These are phyloP conservation scores for Ichneumoninae sp. DNA, from an alignment of 2,888 invertebrate genomes.

Conservation along the genomic window DNA sequence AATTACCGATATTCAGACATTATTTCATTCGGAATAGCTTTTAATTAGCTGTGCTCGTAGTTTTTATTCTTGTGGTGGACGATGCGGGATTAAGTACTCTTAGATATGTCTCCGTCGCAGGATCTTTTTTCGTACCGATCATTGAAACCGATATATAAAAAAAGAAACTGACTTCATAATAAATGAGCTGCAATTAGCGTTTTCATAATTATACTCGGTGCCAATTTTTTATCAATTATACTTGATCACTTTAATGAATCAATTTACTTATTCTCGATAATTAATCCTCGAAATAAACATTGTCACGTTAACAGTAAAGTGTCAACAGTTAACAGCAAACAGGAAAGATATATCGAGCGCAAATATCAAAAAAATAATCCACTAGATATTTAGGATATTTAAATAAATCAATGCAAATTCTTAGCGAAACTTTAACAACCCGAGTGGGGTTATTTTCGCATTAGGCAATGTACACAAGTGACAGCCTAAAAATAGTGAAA, in stretches of 20 bases:
- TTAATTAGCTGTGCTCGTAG: background rate
- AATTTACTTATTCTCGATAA: background rate
- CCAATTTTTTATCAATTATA: background rate
- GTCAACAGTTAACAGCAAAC: background rate
- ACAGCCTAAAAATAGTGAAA: slow-evolving; percentile 19
- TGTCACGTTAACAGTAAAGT: background rate
- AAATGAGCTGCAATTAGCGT: background rate
- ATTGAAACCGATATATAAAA: background rate
- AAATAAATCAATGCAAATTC: background rate
- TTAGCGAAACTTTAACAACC: background rate
- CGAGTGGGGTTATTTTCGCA: slow-evolving; percentile 5
- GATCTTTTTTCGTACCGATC: background rate
- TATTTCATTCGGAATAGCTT: background rate
- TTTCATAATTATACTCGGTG: background rate
- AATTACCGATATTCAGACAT: background rate
- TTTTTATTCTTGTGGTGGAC: background rate
- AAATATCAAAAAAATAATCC: background rate
- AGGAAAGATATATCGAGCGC: background rate
- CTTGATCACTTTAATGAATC: background rate
- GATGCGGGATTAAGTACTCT: background rate
- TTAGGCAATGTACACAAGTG: slow-evolving; percentile 7
- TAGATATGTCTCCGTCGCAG: background rate
- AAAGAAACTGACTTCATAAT: background rate
- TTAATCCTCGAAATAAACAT: background rate
- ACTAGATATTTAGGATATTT: background rate